These are phyloP conservation scores for Gorsachius goisagi DNA, from an alignment of 2,113 vertebrate genomes.

Conservation along the genomic window DNA sequence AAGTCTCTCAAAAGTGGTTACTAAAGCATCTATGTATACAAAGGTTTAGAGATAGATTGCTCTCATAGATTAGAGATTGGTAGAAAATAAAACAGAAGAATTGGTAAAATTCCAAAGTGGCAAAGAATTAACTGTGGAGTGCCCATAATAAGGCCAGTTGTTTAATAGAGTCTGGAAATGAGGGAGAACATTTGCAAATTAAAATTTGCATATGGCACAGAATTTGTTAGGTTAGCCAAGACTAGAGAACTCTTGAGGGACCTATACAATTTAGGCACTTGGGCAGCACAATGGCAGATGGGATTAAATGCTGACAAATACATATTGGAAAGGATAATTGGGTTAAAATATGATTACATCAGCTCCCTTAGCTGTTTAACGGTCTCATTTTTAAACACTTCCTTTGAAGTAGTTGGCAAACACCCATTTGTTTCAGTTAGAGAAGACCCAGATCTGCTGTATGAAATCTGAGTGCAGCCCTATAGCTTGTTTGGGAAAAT, in stretches of 20 bases:
- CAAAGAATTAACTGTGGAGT: neutral
- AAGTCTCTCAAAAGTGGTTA: neutral
- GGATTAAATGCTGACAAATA: slow-evolving; percentile 65
- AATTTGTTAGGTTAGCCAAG: slow-evolving; percentile 42
- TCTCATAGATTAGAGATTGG: neutral
- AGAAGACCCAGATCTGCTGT: slow-evolving; percentile 28
- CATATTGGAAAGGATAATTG: slow-evolving; percentile 59
- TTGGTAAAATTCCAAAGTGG: neutral
- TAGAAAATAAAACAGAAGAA: neutral
- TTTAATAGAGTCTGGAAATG: slow-evolving; percentile 40
- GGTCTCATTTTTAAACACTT: slow-evolving; percentile 10
- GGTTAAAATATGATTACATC: slow-evolving; percentile 66
- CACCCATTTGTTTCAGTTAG: slow-evolving; percentile 32
- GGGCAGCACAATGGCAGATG: slow-evolving; percentile 59
- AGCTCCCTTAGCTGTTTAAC: slow-evolving; percentile 47
- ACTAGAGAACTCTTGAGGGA: slow-evolving; percentile 29
- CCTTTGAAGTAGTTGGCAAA: slow-evolving; percentile 51
- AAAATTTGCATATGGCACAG: slow-evolving; percentile 53
- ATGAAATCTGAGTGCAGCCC: neutral
- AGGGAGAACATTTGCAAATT: slow-evolving; percentile 35
- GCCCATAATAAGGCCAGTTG: slow-evolving; percentile 13
- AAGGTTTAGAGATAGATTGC: neutral
- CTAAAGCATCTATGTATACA: neutral
- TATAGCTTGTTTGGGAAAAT: neutral
- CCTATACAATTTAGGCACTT: slow-evolving; percentile 40